Base-by-base conservation (phyloP, 2,113 vertebrate genomes). In the Platanista minor region DNA sequence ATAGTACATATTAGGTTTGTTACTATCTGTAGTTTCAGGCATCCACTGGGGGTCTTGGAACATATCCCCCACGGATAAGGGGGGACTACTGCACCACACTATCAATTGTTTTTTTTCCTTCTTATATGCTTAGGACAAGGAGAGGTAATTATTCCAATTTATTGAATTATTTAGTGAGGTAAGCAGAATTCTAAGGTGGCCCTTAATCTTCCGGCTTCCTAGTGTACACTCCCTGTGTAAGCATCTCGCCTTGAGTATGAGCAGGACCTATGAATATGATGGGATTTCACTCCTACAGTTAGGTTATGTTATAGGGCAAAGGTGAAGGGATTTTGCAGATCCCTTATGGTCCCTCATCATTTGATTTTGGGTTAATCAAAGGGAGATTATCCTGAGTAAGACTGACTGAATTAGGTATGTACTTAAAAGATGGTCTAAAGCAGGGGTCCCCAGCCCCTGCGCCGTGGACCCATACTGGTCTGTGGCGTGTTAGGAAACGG, bases 131-230 rank as follows among this genome's bases (percentile, higher is more conserved):
- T 92, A 36, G 29, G 25, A 75, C 41, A 67, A 17, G 7, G 3
- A 36, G 33, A 61, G 13, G n/a, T 84, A 17, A 33, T 43, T 46
- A 82, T 89, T 74, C 29, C 17, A 72, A 46, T 43, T 31, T 87
- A 23, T 12, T 89, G 66, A 83, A 21, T 72, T 85, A 75, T 36
- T 88, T 78, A 69, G 23, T n/a, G 29, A 91, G 17, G 17, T n/a
- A 91, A 20, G 39, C 3, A 49, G 66, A 61, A 36, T 88, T 69
- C n/a, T 71, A 52, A 43, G 23, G 61, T 46, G 31, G 31, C 4
- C 13, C 12, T 54, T 36, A n/a, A 21, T n/a, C 31, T 80, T 67
- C 46, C n/a, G 69, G 33, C 59, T 23, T 15, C 59, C 27, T n/a
- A 3, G 5, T 14, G 1, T 43, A 20, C 5, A 23, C 15, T 23